phyloP scores from a whole-genome alignment of 2,797 vertebrate species.

The Cyclura pinguis region DNA sequence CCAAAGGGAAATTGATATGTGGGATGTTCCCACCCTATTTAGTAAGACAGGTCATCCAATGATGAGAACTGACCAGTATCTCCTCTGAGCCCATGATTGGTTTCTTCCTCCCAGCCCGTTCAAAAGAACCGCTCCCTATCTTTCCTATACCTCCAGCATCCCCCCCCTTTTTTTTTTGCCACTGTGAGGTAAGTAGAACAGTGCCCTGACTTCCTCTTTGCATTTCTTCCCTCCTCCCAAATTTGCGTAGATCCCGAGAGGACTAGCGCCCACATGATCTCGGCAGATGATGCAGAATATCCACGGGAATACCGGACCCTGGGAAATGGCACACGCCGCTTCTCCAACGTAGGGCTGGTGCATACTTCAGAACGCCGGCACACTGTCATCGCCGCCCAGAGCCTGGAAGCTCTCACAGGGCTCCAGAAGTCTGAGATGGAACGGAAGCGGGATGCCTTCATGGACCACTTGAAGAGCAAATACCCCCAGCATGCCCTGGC shows the following conservation, averaged over 20 bases:
- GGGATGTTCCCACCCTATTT: background rate
- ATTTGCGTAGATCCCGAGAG: constrained; percentile 90
- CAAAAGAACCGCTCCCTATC: background rate
- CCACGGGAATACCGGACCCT: constrained; percentile 95
- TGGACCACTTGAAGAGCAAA: constrained; percentile 99
- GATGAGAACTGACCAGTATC: background rate
- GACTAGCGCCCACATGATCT: constrained; percentile 96
- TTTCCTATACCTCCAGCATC: background rate
- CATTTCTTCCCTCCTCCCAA: constrained; percentile 50
- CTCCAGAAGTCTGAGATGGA: constrained; percentile 97
- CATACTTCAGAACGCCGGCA: constrained; percentile 97
- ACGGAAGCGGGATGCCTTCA: constrained; percentile 95
- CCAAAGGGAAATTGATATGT: background rate
- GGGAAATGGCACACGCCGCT: constrained; percentile 91
- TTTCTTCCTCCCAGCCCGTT: background rate
- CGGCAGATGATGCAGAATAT: constrained; percentile 96
- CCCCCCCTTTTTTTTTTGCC: background rate
- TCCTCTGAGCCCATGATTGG: background rate
- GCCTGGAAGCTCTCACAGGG: constrained; percentile 95
- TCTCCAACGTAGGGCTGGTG: constrained; percentile 98
- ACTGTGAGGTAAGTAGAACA: background rate
- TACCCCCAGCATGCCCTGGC: constrained; percentile 94
- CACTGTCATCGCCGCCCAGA: constrained; percentile 96
- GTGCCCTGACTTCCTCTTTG: constrained; percentile 20
- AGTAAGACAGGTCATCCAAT: background rate